phyloP scores from a whole-genome alignment of 1,140 invertebrate species.

The Rhopalosiphum maidis region DNA sequence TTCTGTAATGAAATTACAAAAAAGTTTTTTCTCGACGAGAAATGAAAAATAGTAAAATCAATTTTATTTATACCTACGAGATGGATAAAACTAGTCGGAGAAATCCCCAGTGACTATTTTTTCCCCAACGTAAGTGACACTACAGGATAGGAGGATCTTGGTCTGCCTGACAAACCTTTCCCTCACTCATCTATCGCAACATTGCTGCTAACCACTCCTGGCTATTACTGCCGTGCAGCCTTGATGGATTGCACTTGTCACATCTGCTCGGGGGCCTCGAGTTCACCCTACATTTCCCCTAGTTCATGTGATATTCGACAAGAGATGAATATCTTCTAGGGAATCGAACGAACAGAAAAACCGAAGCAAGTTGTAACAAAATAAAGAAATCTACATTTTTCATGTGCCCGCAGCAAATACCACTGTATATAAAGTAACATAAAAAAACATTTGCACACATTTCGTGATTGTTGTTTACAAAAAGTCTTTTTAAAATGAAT shows the following conservation, averaged over 20 bases:
- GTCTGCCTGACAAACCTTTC: neutral
- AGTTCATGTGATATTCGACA: conserved; percentile 6
- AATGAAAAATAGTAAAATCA: conserved; percentile 13
- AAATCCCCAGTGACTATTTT: conserved; percentile 5
- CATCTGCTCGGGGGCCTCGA: conserved; percentile 33
- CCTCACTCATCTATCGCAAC: neutral
- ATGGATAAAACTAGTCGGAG: neutral
- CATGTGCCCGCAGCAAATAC: neutral
- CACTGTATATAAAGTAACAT: neutral
- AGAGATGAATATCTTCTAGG: conserved; percentile 23
- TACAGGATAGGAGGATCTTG: neutral
- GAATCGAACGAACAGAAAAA: neutral
- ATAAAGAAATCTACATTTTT: conserved; percentile 32
- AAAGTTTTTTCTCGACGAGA: neutral
- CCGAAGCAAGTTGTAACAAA: neutral
- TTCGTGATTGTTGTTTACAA: neutral
- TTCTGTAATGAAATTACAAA: neutral
- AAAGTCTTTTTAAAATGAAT: neutral
- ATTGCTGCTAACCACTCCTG: conserved; percentile 29
- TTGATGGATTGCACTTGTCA: conserved; percentile 52
- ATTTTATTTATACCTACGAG: conserved; percentile 40
- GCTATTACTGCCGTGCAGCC: conserved; percentile 33
- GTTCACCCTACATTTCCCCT: neutral
- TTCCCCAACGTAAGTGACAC: conserved; percentile 11
- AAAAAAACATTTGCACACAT: conserved; percentile 5